Conservation (phyloP, 2,888 invertebrate genomes). For the Zaprionus obscuricornis region DNA sequence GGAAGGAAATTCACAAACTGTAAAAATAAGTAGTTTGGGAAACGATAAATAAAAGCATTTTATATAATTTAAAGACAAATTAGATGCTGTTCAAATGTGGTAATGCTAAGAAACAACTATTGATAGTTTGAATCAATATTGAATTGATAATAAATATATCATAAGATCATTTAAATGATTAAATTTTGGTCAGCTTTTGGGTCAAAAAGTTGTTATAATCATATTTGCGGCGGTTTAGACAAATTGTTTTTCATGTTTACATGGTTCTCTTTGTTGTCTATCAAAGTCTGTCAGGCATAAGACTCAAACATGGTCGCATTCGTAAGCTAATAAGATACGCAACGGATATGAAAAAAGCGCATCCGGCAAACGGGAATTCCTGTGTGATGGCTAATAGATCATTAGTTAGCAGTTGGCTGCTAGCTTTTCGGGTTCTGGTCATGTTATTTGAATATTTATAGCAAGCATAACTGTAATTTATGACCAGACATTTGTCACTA, state of each 20-base stretch:
- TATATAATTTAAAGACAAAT: too few species aligned
- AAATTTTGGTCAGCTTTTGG: slow-evolving; percentile 22
- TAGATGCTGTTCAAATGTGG: too few species aligned
- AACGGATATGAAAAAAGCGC: slow-evolving; percentile 45
- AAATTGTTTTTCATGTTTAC: slow-evolving; percentile 59
- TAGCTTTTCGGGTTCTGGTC: slow-evolving; percentile 54
- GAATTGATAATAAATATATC: not conserved
- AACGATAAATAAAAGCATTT: slow-evolving; percentile 24
- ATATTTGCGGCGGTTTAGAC: slow-evolving; percentile 43
- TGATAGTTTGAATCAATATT: not conserved
- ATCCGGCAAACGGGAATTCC: slow-evolving; percentile 31
- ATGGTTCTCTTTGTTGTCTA: slow-evolving; percentile 11
- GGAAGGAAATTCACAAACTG: slow-evolving; percentile 14
- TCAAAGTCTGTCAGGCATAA: slow-evolving; percentile 62
- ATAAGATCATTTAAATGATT: slow-evolving; percentile 1
- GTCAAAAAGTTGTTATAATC: slow-evolving; percentile 56
- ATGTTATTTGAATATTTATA: slow-evolving; percentile 78
- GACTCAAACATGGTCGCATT: slow-evolving; percentile 67
- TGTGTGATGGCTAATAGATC: slow-evolving; percentile 67
- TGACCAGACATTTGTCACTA: slow-evolving; percentile 78
- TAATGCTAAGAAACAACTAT: too few species aligned
- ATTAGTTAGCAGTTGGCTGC: slow-evolving; percentile 72
- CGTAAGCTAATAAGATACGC: slow-evolving; percentile 67
- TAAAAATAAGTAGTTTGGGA: slow-evolving; percentile 22
- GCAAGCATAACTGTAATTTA: slow-evolving; percentile 81